Conservation (phyloP, 2,888 invertebrate genomes). For the Lacanobia wlatinum region DNA sequence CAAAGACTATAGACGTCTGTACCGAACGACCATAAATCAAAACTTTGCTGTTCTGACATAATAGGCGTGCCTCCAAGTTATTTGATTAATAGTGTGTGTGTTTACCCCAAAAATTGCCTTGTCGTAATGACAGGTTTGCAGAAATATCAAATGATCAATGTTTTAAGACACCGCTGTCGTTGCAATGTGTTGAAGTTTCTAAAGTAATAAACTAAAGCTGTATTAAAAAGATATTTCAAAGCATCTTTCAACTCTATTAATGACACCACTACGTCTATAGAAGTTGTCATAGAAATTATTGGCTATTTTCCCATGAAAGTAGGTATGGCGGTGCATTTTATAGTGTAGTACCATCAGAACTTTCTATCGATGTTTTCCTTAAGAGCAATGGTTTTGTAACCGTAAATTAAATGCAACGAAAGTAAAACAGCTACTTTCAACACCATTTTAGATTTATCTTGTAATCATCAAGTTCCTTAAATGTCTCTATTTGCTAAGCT, state of each 20-base stretch:
- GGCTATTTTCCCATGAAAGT: background rate
- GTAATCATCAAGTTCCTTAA: no score
- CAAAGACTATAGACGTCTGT: slow-evolving; percentile 19
- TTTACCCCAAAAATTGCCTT: slow-evolving; percentile 46
- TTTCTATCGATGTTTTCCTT: no score
- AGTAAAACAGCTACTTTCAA: no score
- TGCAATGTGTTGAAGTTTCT: background rate
- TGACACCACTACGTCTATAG: background rate
- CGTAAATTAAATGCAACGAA: no score
- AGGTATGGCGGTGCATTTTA: background rate
- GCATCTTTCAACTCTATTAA: background rate
- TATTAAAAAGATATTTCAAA: no score
- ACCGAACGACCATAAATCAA: slow-evolving; percentile 44
- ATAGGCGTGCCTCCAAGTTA: slow-evolving; percentile 40
- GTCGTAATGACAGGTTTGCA: slow-evolving; percentile 23
- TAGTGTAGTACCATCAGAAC: background rate
- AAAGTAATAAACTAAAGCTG: background rate
- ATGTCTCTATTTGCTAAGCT: no score
- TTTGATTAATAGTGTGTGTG: slow-evolving; percentile 51
- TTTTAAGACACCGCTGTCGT: slow-evolving; percentile 6
- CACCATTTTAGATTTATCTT: no score
- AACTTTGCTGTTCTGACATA: slow-evolving; percentile 39
- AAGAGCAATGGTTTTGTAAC: background rate
- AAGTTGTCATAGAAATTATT: background rate
- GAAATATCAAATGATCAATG: slow-evolving; percentile 45